Percentiles rank a stretch among this genome's conserved stretches.
These are phyloP conservation scores for Branchipolynoe longqiensis DNA, from an alignment of 2,888 invertebrate genomes.

Conservation along the genomic window DNA sequence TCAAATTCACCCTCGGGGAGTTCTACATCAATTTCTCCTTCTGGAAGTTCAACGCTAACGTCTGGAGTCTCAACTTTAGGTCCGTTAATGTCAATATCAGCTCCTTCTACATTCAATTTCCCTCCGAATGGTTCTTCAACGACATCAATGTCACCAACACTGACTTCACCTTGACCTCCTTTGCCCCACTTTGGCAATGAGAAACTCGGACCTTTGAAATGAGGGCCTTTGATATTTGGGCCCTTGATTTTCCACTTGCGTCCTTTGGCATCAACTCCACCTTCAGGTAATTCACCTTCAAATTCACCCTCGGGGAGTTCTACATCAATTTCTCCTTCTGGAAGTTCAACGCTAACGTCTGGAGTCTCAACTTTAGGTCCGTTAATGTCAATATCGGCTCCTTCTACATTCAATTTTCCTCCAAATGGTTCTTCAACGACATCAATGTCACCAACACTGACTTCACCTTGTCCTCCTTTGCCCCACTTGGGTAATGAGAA, in stretches of 20 bases:
- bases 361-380: background rate
- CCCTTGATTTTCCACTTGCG: slow-evolving; percentile 26
- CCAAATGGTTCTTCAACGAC: slow-evolving; percentile 2
- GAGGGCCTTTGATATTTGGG: background rate
- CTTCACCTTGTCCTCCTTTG: slow-evolving; percentile 8
- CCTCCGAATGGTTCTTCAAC: slow-evolving; percentile 18
- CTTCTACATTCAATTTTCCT: background rate
- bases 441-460: slow-evolving; percentile 23
- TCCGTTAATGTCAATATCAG: slow-evolving; percentile 6
- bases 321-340: background rate
- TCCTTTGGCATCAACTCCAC: background rate
- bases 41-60: background rate
- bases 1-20: background rate
- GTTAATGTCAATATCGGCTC: background rate
- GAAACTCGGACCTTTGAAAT: slow-evolving; percentile 27
- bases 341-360: background rate
- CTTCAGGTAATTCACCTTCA: background rate
- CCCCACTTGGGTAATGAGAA: slow-evolving; percentile 9
- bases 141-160: slow-evolving; percentile 37
- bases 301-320: background rate
- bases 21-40: background rate
- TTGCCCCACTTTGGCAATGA: slow-evolving; percentile 2
- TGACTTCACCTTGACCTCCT: slow-evolving; percentile 22
- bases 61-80: slow-evolving; percentile 24
- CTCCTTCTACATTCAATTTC: slow-evolving; percentile 4